Conservation (phyloP, 2,888 invertebrate species). For the Patella ulyssiponensis region DNA sequence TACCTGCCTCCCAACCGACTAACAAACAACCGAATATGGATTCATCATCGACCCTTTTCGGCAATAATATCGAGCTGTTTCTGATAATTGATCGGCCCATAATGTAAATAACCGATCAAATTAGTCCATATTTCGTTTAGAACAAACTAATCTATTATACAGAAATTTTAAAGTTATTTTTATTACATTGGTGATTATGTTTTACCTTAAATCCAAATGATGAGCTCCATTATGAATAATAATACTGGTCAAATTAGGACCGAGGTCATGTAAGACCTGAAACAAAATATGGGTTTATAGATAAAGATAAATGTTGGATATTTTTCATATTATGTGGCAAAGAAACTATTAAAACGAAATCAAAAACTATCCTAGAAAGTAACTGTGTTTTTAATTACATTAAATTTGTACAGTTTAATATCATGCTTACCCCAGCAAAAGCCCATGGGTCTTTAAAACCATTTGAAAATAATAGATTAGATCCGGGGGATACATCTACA, state of each 20-base stretch:
- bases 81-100: no score
- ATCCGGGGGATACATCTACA: slow-evolving; percentile 58
- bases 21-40: no score
- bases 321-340: no score
- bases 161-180: not conserved
- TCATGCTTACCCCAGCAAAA: slow-evolving; percentile 61
- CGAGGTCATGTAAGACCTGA: slow-evolving; percentile 36
- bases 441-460: slow-evolving; percentile 69
- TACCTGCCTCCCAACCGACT: no score
- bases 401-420: no score
- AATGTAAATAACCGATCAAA: not conserved
- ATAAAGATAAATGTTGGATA: not conserved
- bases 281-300: slow-evolving; percentile 7
- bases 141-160: not conserved
- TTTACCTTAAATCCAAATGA: slow-evolving; percentile 66
- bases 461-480: slow-evolving; percentile 71
- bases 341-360: no score
- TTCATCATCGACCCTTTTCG: no score
- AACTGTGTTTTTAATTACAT: no score
- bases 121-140: not conserved
- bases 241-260: slow-evolving; percentile 39
- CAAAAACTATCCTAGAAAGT: no score
- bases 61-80: no score
- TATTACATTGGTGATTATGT: not conserved
- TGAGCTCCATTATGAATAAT: slow-evolving; percentile 64